Evolutionary conservation across 2,888 invertebrate species (phyloP), one percentile per base, ranked within the genome.

Genomic region (Psylliodes chrysocephalus): DNA sequence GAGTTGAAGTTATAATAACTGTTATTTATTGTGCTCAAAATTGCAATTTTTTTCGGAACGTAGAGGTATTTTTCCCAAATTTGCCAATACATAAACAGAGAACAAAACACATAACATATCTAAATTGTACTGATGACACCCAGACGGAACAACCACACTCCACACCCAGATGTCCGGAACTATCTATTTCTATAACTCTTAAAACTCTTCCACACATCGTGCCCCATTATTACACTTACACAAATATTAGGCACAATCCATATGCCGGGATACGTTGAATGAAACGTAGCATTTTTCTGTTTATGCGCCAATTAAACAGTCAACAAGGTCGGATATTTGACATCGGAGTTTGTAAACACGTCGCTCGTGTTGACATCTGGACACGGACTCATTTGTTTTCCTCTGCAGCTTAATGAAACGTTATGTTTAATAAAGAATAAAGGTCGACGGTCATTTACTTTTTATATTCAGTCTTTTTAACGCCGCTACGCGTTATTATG

Each of bases 261-360:
- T 25, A 49, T 63, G 59, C 59, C 49, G 44, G 62, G 55, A 56
- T 22, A 30, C 62, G 75, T 56, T 70, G 76, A 76, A 70, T 69
- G 52, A 66, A 62, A 70, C 69, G 72, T 69, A 72, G 69, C 67
- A 62, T 72, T 75, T 75, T 68, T 70, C 69, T 72, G 73, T 76
- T 73, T 68, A 55, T 62, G 62, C 57, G 55, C 70, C 71, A 71
- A 74, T 78, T 75, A 77, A 77, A 67, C 71, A 70, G 63, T 78
- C 77, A 66, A 65, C 77, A 73, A 64, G 67, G 70, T 73, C 72
- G 72, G 74, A 76, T 75, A 74, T 72, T 70, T 72, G 67, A 69
- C 64, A 47, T 59, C 38, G 52, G 42, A 65, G 59, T 35, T 61
- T 70, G 70, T 69, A 66, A 71, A 69, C 67, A 69, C 63, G 35